A percentile compares a stretch with the other conserved stretches of the same genome.
phyloP scores from a whole-genome alignment of 92 coral and sea anemone species.

The Paragorgia papillata region DNA sequence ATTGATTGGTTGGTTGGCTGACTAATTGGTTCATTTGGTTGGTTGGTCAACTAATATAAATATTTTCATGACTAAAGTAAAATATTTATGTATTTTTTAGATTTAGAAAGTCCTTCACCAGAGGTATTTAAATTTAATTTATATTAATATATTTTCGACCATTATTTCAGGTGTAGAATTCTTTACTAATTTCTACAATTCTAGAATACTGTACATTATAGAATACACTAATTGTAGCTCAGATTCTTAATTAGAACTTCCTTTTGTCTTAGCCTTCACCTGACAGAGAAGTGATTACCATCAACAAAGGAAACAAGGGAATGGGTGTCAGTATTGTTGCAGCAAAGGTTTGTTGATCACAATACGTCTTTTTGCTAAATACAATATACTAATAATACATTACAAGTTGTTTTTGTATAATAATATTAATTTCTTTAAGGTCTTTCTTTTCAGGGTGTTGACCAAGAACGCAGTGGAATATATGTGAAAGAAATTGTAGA shows the following conservation, averaged over 20 bases:
- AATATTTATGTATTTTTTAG: constrained; percentile 2
- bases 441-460: constrained; percentile 74
- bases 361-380: background rate
- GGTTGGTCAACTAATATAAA: no score
- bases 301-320: constrained; percentile 94
- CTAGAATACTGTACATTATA: no score
- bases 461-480: constrained; percentile 86
- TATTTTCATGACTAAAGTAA: no score
- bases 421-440: no score
- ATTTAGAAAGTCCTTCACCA: constrained; percentile 28
- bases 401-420: no score
- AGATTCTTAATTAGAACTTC: background rate
- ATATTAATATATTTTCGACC: no score
- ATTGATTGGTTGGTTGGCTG: no score
- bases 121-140: constrained; percentile 9
- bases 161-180: no score
- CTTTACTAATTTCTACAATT: no score
- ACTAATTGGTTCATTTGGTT: no score
- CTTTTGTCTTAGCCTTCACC: background rate
- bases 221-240: no score
- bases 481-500: constrained; percentile 94
- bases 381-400: no score
- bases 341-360: constrained; percentile 74
- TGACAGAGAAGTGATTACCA: constrained; percentile 51
- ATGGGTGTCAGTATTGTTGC: constrained; percentile 99